phyloP scores from a whole-genome alignment of 2,113 vertebrate species.

The Bettongia penicillata region DNA sequence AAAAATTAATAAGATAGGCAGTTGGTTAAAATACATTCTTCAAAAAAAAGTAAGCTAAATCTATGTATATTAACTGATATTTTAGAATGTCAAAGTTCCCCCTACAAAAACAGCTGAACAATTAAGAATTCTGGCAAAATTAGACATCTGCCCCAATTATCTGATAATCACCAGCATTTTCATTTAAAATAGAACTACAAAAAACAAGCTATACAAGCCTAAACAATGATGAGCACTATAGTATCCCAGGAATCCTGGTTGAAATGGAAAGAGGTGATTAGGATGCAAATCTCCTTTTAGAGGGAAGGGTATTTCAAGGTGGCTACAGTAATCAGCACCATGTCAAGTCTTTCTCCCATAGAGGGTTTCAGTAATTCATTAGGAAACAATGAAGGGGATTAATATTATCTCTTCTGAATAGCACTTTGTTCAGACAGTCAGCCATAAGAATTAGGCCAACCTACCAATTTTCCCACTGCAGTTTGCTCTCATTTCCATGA shows the following conservation, averaged over 20 bases:
- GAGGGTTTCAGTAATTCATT: conserved; percentile 1
- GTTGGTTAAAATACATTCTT: conserved; percentile 3
- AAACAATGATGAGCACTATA: neutral
- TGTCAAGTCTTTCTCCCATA: neutral
- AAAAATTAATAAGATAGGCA: neutral
- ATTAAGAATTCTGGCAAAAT: neutral
- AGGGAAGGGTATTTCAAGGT: conserved; percentile 32
- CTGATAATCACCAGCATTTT: neutral
- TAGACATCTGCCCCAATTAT: neutral
- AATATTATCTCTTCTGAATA: neutral
- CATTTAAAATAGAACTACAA: neutral
- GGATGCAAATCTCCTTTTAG: neutral
- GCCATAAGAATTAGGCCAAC: neutral
- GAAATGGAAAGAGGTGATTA: neutral
- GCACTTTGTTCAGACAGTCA: neutral
- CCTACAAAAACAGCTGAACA: neutral
- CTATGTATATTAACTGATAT: neutral
- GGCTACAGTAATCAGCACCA: conserved; percentile 7
- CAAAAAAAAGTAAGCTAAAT: conserved; percentile 20
- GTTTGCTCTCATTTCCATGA: conserved; percentile 15
- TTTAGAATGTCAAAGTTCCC: neutral
- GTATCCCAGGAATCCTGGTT: neutral
- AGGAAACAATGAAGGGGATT: conserved; percentile 8
- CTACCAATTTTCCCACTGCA: neutral
- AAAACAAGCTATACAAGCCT: neutral